A percentile compares a stretch with the other conserved stretches of the same genome.
Conservation (phyloP, 1,140 invertebrate species). For the Ctenoplectra terminalis region DNA sequence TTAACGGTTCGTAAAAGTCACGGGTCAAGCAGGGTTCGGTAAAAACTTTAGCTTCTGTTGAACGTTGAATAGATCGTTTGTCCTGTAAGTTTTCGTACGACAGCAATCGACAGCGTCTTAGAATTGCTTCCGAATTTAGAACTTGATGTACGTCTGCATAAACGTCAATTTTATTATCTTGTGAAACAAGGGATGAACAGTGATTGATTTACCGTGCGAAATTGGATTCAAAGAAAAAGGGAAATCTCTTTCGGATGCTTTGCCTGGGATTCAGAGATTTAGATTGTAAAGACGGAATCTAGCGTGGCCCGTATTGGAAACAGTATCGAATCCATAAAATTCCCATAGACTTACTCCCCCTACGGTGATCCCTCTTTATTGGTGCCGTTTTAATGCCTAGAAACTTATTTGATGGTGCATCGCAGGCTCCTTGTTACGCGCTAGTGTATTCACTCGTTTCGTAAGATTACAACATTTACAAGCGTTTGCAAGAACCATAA, state of each 20-base stretch:
- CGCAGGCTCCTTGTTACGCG: background rate
- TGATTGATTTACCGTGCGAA: background rate
- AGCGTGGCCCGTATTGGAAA: slow-evolving; percentile 49
- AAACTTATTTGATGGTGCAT: slow-evolving; percentile 7
- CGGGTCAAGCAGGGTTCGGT: background rate
- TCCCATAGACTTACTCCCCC: slow-evolving; percentile 39
- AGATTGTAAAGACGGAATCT: slow-evolving; percentile 28
- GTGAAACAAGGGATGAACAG: background rate
- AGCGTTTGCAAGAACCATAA: background rate
- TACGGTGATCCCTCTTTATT: slow-evolving; percentile 64
- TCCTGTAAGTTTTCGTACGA: background rate
- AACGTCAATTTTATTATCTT: background rate
- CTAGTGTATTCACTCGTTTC: background rate
- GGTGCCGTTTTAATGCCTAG: slow-evolving; percentile 40
- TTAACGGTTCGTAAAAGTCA: background rate
- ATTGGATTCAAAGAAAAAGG: slow-evolving; percentile 45
- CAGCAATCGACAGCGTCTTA: background rate
- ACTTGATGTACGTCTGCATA: background rate
- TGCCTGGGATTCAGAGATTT: slow-evolving; percentile 47
- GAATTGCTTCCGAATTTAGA: background rate
- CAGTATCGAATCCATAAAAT: slow-evolving; percentile 63
- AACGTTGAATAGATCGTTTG: background rate
- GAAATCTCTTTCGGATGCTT: slow-evolving; percentile 26
- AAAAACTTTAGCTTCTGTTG: background rate
- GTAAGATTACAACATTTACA: background rate